Conservation (phyloP, 23 tunicate genomes). For the Trididemnum clinides region DNA sequence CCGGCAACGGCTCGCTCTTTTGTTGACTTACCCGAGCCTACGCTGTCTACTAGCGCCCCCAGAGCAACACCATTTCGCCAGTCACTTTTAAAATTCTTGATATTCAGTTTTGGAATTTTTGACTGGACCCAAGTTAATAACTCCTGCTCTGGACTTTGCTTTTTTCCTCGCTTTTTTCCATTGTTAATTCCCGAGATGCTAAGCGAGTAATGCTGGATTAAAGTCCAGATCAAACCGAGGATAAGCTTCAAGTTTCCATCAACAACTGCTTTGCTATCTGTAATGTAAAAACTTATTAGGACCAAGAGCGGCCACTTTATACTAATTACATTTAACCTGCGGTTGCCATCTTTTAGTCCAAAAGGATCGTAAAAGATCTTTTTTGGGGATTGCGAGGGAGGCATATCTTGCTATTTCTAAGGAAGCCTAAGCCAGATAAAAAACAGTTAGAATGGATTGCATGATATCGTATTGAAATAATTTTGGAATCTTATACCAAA, state of each 20-base stretch:
- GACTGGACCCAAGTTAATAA: slow-evolving; percentile 98
- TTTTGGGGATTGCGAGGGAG: too few species aligned
- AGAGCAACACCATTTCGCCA: slow-evolving; percentile 97
- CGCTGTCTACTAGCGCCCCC: slow-evolving; percentile 94
- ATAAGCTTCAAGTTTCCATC: slow-evolving; percentile 95
- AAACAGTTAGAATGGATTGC: too few species aligned
- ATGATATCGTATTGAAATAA: too few species aligned
- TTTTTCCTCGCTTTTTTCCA: slow-evolving; percentile 73
- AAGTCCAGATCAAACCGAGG: slow-evolving; percentile 96
- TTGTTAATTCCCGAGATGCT: slow-evolving; percentile 91
- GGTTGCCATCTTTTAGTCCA: too few species aligned
- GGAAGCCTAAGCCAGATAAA: too few species aligned
- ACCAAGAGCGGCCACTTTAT: too few species aligned
- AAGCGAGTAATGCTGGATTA: slow-evolving; percentile 94
- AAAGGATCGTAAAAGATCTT: too few species aligned
- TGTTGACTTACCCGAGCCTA: slow-evolving; percentile 96
- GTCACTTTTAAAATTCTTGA: slow-evolving; percentile 81
- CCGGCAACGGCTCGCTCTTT: too few species aligned
- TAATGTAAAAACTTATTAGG: neutral
- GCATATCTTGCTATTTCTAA: too few species aligned
- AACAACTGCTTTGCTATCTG: slow-evolving; percentile 99
- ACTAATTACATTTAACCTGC: neutral
- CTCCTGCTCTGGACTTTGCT: slow-evolving; percentile 74
- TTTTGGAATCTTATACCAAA: too few species aligned
- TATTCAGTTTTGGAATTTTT: slow-evolving; percentile 95